Conservation (phyloP, 2,797 vertebrate genomes). For the Enteromius unitaeniatus region DNA sequence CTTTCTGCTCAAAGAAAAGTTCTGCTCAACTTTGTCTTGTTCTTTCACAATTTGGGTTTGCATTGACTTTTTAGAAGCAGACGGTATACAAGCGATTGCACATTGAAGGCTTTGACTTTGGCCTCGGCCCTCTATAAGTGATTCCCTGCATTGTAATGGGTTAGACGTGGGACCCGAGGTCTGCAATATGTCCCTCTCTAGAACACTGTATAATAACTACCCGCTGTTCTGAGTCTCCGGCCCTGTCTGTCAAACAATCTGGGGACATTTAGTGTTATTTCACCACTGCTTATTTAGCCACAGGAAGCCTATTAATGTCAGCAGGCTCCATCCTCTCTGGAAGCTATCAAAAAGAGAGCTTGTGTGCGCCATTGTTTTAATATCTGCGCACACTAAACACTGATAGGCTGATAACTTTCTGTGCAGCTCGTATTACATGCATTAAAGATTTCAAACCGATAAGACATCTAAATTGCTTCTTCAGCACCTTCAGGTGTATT, state of each 20-base stretch:
- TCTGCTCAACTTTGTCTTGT: conserved; percentile 21
- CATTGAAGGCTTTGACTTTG: conserved; percentile 18
- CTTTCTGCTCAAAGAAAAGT: conserved; percentile 62
- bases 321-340: conserved; percentile 79
- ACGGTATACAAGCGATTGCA: not conserved
- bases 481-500: conserved; percentile 64
- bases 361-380: conserved; percentile 77
- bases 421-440: conserved; percentile 11
- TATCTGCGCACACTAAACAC: conserved; percentile 81
- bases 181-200: conserved; percentile 77
- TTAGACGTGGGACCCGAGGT: conserved; percentile 74
- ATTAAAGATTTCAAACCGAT: conserved; percentile 51
- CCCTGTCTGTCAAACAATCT: conserved; percentile 81
- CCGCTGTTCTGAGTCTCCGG: conserved; percentile 81
- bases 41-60: conserved; percentile 7
- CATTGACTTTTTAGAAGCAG: not conserved
- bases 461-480: conserved; percentile 5
- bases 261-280: conserved; percentile 84
- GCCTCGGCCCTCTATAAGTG: conserved; percentile 21
- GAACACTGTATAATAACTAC: conserved; percentile 80
- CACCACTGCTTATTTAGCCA: conserved; percentile 82
- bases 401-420: conserved; percentile 67
- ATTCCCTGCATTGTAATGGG: conserved; percentile 68
- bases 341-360: conserved; percentile 73
- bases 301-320: conserved; percentile 87